phyloP scores from a whole-genome alignment of 1,140 invertebrate species.

The Drosophila cardini region DNA sequence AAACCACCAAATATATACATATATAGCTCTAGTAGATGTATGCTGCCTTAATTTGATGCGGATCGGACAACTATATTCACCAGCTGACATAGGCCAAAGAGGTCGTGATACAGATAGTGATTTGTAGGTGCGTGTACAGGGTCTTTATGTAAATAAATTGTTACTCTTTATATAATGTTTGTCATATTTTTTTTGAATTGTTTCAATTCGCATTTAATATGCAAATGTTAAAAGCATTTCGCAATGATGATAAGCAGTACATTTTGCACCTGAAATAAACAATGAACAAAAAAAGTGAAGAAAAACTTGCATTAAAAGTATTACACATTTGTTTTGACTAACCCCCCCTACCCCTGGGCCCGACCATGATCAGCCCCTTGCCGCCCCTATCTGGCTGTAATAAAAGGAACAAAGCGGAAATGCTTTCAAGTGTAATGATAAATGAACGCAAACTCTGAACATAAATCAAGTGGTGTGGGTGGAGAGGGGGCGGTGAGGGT shows the following conservation, averaged over 20 bases:
- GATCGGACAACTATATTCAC: too few relatives aligned
- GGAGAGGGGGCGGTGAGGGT: not conserved
- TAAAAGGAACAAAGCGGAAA: slow-evolving; percentile 76
- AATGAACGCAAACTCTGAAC: slow-evolving; percentile 80
- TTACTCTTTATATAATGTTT: slow-evolving; percentile 4
- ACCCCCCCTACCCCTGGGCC: not conserved
- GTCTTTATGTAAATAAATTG: too few relatives aligned
- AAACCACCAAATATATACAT: not conserved
- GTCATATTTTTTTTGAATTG: slow-evolving; percentile 18
- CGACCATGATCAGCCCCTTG: not conserved
- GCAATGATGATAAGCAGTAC: slow-evolving; percentile 62
- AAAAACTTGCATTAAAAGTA: slow-evolving; percentile 69
- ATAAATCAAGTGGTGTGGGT: slow-evolving; percentile 60
- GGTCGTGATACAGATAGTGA: too few relatives aligned
- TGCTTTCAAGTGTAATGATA: slow-evolving; percentile 82
- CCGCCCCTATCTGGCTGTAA: slow-evolving; percentile 51
- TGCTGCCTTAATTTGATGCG: too few relatives aligned
- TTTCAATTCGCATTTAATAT: slow-evolving; percentile 46
- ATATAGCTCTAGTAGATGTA: not conserved
- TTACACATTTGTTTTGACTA: slow-evolving; percentile 60
- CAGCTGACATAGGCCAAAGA: too few relatives aligned
- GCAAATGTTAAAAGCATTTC: slow-evolving; percentile 64
- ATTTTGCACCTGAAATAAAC: slow-evolving; percentile 65
- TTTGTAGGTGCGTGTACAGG: too few relatives aligned
- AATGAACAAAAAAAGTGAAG: slow-evolving; percentile 14